Base-by-base conservation (phyloP, 2,888 invertebrate genomes). In the Papilio protenor region DNA sequence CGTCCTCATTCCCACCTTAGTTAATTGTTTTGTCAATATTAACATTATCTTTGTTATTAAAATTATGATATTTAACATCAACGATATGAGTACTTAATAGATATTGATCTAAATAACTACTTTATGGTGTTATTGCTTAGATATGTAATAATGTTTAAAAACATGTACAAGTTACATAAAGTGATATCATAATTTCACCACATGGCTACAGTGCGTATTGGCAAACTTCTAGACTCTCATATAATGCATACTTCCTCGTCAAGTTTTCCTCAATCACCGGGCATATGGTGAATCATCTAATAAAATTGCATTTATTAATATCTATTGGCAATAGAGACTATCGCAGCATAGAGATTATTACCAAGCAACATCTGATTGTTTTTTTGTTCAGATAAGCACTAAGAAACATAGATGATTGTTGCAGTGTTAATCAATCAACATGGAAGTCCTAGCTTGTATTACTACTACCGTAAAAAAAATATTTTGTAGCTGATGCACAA, bases 1-100 rank as follows among this genome's bases (percentile, higher is more conserved):
- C 18, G 66, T 66, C 40, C 73, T 66, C 12, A 33, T 61, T 71
- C 59, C 49, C 71, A 71, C 59, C 66, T 66, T 64, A 14, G n/a
- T 69, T 45, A 69, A 69, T 45, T 45, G 66, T 45, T 69, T 45
- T 69, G 45, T 69, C 40, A 69, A 69, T 21, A 45, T 45, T 21
- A 45, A 69, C 66, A 45, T 45, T 69, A 45, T 69, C 45, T 69
- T 18, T 4, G 12, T 45, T n/a, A 45, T 69, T 21, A 69, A 45
- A 21, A 66, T 66, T 10, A 16, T 27, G 12, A 14, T 61, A n/a
- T 27, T 12, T 61, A 21, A 27, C 10, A 27, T 2, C 10, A 52
- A 16, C 52, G 18, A 52, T 52, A 23, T 23, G 14, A 27, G 27
- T 16, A 27, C 27, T 27, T 61, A 61, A 2, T 27, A 16, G 12